A percentile compares a stretch with the other conserved stretches of the same genome.
Conservation (phyloP, 2,888 invertebrate genomes). For the Hedya salicella region DNA sequence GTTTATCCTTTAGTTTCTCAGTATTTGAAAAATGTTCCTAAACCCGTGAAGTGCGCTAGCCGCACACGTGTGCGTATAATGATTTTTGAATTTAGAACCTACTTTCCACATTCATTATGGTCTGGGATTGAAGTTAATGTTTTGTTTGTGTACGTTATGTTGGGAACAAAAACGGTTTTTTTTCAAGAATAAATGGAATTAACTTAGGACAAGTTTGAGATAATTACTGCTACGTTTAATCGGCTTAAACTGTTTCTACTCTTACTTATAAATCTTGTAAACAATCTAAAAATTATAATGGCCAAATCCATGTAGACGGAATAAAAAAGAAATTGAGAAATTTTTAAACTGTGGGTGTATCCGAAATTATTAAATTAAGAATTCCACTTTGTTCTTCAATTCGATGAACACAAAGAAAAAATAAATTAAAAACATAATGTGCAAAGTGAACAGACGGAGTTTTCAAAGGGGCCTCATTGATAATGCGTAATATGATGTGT, state of each 20-base stretch:
- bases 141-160: no score
- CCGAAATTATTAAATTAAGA: conserved; percentile 31
- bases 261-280: neutral
- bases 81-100: no score
- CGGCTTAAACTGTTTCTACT: conserved; percentile 1
- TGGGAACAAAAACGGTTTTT: no score
- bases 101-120: no score
- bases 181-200: no score
- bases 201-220: no score
- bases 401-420: conserved; percentile 28
- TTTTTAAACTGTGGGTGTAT: conserved; percentile 14
- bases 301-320: conserved; percentile 12
- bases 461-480: conserved; percentile 25
- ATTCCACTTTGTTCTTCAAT: conserved; percentile 34
- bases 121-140: no score
- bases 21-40: no score
- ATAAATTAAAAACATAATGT: conserved; percentile 35
- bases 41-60: no score
- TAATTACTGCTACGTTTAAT: neutral
- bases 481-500: neutral
- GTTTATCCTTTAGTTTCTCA: no score
- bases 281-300: conserved; percentile 8
- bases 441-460: conserved; percentile 21
- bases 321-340: conserved; percentile 22
- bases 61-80: no score